These are phyloP conservation scores for Pithys albifrons DNA, from an alignment of 2,113 vertebrate species.

Conservation along the genomic window DNA sequence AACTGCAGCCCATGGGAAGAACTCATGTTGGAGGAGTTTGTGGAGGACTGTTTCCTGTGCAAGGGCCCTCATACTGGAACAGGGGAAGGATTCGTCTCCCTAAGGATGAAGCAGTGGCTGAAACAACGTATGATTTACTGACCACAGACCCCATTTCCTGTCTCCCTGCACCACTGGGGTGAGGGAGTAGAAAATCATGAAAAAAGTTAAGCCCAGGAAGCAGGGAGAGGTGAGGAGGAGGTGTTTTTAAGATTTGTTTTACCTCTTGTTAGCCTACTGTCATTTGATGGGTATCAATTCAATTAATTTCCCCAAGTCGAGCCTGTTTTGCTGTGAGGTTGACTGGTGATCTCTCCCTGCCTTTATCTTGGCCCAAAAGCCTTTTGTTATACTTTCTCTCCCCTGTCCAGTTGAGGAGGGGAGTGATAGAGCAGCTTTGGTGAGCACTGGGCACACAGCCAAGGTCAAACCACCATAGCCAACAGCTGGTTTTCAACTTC, in stretches of 20 bases:
- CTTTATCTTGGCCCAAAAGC: not conserved
- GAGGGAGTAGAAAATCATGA: not conserved
- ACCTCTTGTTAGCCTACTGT: not conserved
- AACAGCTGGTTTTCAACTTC: not conserved
- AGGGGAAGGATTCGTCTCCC: not conserved
- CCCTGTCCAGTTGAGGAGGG: not conserved
- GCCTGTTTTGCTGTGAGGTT: not conserved
- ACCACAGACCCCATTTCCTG: not conserved
- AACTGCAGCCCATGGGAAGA: not conserved
- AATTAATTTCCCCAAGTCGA: not conserved
- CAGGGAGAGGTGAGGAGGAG: not conserved
- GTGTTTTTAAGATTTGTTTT: not conserved
- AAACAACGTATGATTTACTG: not conserved
- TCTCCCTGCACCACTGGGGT: not conserved
- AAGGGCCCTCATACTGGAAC: not conserved
- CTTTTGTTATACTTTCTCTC: not conserved
- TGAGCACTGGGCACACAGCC: not conserved
- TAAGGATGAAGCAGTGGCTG: not conserved
- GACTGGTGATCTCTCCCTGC: not conserved
- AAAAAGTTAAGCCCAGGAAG: not conserved
- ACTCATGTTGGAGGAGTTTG: not conserved
- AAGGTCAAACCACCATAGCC: not conserved
- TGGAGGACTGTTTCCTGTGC: not conserved
- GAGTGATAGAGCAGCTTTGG: not conserved
- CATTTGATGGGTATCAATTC: not conserved